phyloP scores from a whole-genome alignment of 2,888 invertebrate genomes.

The Dorcus parallelipipedus region DNA sequence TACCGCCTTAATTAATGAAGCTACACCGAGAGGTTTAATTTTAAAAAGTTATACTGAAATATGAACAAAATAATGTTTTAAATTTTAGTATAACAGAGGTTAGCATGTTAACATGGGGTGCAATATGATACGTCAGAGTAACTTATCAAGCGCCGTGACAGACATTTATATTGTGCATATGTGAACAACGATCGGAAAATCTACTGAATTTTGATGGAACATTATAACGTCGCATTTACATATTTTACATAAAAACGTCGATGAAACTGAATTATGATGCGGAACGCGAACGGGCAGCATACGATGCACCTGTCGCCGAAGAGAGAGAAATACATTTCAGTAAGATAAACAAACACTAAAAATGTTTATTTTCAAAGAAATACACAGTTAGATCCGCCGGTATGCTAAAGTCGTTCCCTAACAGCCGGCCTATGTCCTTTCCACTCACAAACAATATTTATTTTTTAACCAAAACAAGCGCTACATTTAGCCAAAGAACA shows the following conservation, averaged over 20 bases:
- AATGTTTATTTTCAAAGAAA: constrained; percentile 18
- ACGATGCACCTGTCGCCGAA: constrained; percentile 15
- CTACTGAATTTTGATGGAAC: too few species aligned
- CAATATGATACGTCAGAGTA: too few species aligned
- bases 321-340: constrained; percentile 13
- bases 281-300: constrained; percentile 13
- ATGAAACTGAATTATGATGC: constrained; percentile 9
- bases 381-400: constrained; percentile 15
- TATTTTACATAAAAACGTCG: constrained; percentile 3
- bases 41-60: too few species aligned
- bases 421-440: constrained; percentile 36
- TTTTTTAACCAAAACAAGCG: constrained; percentile 39
- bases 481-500: constrained; percentile 23
- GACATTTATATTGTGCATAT: too few species aligned
- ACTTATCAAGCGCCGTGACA: too few species aligned
- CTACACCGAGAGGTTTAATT: too few species aligned
- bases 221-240: too few species aligned
- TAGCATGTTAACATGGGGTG: too few species aligned
- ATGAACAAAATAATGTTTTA: too few species aligned
- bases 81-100: too few species aligned
- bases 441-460: constrained; percentile 34
- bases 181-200: too few species aligned
- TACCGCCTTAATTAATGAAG: too few species aligned
- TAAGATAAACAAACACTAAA: constrained; percentile 18
- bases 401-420: constrained; percentile 11